phyloP scores from a whole-genome alignment of 2,113 vertebrate species.

The Macquaria australasica region DNA sequence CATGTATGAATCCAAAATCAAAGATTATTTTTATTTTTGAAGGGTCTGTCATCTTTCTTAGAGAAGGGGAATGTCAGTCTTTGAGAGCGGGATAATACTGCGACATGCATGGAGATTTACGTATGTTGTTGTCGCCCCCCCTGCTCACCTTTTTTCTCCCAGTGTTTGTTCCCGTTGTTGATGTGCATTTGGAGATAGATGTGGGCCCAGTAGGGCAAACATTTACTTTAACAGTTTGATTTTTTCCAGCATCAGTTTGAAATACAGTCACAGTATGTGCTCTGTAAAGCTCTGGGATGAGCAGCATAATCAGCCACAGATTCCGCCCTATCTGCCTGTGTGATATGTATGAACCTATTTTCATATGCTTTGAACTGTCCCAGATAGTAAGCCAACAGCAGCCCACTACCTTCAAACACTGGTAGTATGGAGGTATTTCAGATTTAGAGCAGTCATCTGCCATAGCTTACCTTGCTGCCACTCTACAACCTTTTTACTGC shows the following conservation, averaged over 20 bases:
- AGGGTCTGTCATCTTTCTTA: constrained; percentile 27
- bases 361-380: constrained; percentile 67
- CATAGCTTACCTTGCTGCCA: constrained; percentile 15
- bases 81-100: not conserved
- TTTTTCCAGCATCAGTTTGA: constrained; percentile 55
- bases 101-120: constrained; percentile 40
- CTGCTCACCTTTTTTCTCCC: constrained; percentile 12
- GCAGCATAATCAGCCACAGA: constrained; percentile 60
- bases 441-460: constrained; percentile 35
- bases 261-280: constrained; percentile 68
- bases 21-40: constrained; percentile 33
- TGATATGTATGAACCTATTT: constrained; percentile 74
- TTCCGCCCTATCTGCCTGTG: constrained; percentile 55
- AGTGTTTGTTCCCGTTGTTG: constrained; percentile 40
- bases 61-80: not conserved
- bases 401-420: constrained; percentile 38
- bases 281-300: constrained; percentile 54
- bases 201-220: constrained; percentile 62
- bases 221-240: constrained; percentile 70
- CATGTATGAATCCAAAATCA: constrained; percentile 33
- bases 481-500: constrained; percentile 24
- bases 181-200: constrained; percentile 61
- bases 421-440: constrained; percentile 42
- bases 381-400: constrained; percentile 56
- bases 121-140: not conserved